phyloP scores from a whole-genome alignment of 2,888 invertebrate genomes.

The Troglohyphantes excavatus region DNA sequence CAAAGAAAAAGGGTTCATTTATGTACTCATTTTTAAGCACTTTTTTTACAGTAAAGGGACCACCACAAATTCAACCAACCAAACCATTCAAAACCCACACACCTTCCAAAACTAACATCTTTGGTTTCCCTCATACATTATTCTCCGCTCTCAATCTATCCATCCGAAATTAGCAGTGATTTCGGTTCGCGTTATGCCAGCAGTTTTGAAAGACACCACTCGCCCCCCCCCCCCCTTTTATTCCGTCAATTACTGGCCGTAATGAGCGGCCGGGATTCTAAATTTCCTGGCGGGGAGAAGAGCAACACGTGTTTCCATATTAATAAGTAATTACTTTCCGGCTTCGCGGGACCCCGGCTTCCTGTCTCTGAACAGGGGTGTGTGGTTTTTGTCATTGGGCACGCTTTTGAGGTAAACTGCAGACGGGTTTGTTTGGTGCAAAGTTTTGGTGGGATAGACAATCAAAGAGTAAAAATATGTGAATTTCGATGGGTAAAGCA shows the following conservation, averaged over 20 bases:
- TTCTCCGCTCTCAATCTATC: not conserved
- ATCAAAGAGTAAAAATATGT: too few relatives aligned
- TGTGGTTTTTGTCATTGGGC: too few relatives aligned
- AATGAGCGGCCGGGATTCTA: slow-evolving; percentile 58
- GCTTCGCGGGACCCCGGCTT: slow-evolving; percentile 12
- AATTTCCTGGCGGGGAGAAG: slow-evolving; percentile 41
- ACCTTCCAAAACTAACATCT: not conserved
- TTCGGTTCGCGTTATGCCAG: slow-evolving; percentile 15
- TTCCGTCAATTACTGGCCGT: slow-evolving; percentile 56
- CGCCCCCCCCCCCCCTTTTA: slow-evolving; percentile 30
- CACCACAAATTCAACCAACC: not conserved
- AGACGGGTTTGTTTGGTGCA: too few relatives aligned
- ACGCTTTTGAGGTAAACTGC: too few relatives aligned
- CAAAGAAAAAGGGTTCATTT: too few relatives aligned
- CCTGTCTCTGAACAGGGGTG: slow-evolving; percentile 2
- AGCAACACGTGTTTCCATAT: slow-evolving; percentile 68
- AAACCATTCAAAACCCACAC: not conserved
- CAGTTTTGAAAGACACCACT: slow-evolving; percentile 36
- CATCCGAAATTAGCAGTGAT: slow-evolving; percentile 62
- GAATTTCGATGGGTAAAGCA: too few relatives aligned
- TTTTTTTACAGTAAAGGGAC: too few relatives aligned
- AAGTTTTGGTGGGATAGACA: too few relatives aligned
- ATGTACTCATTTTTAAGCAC: too few relatives aligned
- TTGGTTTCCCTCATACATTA: not conserved
- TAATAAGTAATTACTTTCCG: slow-evolving; percentile 71